Percentiles rank a stretch among this genome's conserved stretches.
Evolutionary conservation across 2,888 invertebrate genomes (phyloP).

Genomic region (Lomographa bimaculata): DNA sequence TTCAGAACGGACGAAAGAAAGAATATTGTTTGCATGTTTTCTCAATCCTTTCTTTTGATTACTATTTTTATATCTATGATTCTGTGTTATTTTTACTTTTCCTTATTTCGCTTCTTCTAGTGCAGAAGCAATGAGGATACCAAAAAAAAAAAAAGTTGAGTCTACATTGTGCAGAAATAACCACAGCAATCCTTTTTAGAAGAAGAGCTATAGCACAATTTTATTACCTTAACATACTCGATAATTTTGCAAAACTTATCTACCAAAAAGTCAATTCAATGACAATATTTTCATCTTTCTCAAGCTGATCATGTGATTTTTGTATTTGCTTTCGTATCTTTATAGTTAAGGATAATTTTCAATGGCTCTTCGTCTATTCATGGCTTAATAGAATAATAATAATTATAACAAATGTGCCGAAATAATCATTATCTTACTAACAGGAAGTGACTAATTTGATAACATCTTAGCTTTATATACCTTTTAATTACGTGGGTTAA

Average conservation of each 20-base stretch:
- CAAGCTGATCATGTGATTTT: too few species aligned
- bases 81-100: constrained; percentile 34
- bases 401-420: constrained; percentile 14
- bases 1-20: too few species aligned
- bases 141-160: constrained; percentile 24
- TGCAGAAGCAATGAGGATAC: constrained; percentile 80
- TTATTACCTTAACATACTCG: too few species aligned
- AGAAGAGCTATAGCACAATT: constrained; percentile 44
- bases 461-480: too few species aligned
- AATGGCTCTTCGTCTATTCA: constrained; percentile 31
- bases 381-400: constrained; percentile 34
- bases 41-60: constrained; percentile 22
- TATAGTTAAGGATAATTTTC: too few species aligned
- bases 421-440: constrained; percentile 14
- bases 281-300: too few species aligned
- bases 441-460: constrained; percentile 16
- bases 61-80: constrained; percentile 35
- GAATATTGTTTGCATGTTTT: too few species aligned
- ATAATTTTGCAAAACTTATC: too few species aligned
- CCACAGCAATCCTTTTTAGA: constrained; percentile 77
- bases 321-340: too few species aligned
- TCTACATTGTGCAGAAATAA: constrained; percentile 37
- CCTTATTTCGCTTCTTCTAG: constrained; percentile 61
- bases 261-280: too few species aligned
- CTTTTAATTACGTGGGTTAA: too few species aligned